Conservation (phyloP, 1,140 invertebrate species). For the Apolygus lucorum region DNA sequence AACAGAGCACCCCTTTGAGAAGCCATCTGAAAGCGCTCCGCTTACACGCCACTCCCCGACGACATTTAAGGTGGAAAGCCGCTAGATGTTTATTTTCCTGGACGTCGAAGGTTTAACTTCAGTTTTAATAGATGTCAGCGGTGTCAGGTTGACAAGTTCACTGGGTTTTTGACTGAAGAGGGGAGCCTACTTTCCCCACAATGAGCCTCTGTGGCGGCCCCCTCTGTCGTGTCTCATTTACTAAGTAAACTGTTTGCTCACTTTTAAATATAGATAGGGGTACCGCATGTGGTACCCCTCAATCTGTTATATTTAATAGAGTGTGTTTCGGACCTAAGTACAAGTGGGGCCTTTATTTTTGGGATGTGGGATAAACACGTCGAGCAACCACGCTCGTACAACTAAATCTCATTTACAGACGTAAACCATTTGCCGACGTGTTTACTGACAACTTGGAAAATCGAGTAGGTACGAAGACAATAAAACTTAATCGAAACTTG, state of each 20-base stretch:
- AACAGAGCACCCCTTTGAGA: no score
- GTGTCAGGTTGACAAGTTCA: background rate
- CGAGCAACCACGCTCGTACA: no score
- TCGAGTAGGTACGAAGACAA: no score
- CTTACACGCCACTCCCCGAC: no score
- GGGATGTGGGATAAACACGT: background rate
- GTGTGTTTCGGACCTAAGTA: background rate
- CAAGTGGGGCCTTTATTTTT: constrained; percentile 2
- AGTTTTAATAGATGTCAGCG: constrained; percentile 13
- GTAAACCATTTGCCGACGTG: no score
- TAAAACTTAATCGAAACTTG: no score
- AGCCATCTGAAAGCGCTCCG: no score
- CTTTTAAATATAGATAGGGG: constrained; percentile 1
- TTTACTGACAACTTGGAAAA: no score
- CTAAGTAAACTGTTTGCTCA: constrained; percentile 15
- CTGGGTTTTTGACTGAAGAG: background rate
- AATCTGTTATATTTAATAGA: constrained; percentile 15
- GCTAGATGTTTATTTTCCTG: no score
- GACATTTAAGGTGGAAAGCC: no score
- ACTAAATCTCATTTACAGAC: no score
- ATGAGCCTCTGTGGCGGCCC: background rate
- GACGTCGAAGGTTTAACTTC: no score
- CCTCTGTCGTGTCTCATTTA: constrained; percentile 13
- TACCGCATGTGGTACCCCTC: constrained; percentile 5
- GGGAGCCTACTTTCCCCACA: background rate